phyloP scores from a whole-genome alignment of 2,888 invertebrate genomes.

The Tinea pellionella region DNA sequence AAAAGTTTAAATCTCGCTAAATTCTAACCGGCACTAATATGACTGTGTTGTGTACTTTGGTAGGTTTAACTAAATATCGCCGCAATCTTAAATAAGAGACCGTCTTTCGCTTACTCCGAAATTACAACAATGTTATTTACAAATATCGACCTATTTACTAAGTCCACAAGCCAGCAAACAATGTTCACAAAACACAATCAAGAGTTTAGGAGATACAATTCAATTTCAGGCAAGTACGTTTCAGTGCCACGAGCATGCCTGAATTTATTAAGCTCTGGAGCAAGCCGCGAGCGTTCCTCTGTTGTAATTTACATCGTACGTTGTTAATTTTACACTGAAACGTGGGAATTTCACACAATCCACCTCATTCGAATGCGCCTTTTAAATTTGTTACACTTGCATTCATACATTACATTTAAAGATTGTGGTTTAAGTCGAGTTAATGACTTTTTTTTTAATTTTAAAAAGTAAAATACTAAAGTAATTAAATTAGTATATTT shows the following conservation, averaged over 20 bases:
- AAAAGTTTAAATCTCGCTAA: too few species aligned
- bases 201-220: constrained; percentile 13
- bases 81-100: too few species aligned
- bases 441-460: too few species aligned
- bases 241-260: constrained; percentile 24
- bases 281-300: constrained; percentile 15
- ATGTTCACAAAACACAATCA: constrained; percentile 9
- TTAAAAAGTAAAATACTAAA: too few species aligned
- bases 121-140: too few species aligned
- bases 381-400: neutral
- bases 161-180: neutral
- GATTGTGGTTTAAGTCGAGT: neutral
- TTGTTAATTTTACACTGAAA: constrained; percentile 34
- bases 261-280: constrained; percentile 28
- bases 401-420: neutral
- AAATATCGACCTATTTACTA: neutral
- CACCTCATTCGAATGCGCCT: constrained; percentile 5
- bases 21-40: too few species aligned
- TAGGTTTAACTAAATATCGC: too few species aligned
- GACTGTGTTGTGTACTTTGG: too few species aligned
- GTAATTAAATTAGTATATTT: too few species aligned
- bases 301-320: constrained; percentile 26
- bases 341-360: constrained; percentile 30
- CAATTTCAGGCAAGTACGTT: constrained; percentile 13
- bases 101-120: too few species aligned